phyloP scores from a whole-genome alignment of 2,113 vertebrate genomes.

The Cyanoramphus novaezelandiae region DNA sequence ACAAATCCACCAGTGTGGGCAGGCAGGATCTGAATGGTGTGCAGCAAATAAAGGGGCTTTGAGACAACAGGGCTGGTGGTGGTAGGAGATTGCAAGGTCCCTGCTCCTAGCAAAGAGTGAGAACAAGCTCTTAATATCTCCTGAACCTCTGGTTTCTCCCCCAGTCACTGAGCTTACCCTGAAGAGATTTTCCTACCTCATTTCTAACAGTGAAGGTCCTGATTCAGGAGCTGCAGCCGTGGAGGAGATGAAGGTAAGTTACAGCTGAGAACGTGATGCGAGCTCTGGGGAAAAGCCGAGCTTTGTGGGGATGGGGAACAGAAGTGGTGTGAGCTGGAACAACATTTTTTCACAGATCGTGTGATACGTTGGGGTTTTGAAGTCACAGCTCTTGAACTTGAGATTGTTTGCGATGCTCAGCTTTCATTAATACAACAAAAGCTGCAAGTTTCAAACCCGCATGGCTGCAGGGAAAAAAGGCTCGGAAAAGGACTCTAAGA shows the following conservation, averaged over 20 bases:
- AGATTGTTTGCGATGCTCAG: not conserved
- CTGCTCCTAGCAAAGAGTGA: not conserved
- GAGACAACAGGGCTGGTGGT: not conserved
- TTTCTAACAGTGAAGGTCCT: not conserved
- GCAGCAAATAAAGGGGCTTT: not conserved
- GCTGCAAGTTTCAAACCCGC: not conserved
- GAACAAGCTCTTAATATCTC: not conserved
- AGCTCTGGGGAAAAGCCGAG: not conserved
- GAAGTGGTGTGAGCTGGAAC: not conserved
- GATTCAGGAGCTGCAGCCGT: not conserved
- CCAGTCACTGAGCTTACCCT: not conserved
- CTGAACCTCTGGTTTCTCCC: not conserved
- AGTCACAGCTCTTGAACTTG: not conserved
- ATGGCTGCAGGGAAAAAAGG: not conserved
- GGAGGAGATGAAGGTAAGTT: not conserved
- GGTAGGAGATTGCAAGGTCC: not conserved
- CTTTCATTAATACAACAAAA: slow-evolving; percentile 8
- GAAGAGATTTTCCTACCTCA: not conserved
- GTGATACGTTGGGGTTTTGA: not conserved
- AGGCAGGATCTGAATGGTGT: not conserved
- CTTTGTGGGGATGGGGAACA: not conserved
- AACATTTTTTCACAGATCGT: not conserved
- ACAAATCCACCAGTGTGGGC: not conserved
- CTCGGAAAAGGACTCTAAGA: not conserved
- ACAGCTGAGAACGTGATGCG: not conserved